Evolutionary conservation across 2,797 vertebrate species (phyloP).

Genomic region (Eulemur rubriventer): DNA sequence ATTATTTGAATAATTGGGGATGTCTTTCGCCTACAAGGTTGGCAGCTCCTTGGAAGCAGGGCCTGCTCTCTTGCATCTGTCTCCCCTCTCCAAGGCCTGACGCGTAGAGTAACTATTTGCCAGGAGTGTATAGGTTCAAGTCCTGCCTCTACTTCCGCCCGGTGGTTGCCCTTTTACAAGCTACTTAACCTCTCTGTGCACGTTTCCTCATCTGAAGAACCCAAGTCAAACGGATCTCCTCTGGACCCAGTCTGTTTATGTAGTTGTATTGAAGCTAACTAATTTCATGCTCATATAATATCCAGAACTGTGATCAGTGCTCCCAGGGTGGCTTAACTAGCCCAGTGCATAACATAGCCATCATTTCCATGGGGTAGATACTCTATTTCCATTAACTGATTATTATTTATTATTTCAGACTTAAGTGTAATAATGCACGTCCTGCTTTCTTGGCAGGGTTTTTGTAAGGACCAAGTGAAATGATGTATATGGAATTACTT

Average conservation of each 20-base stretch:
- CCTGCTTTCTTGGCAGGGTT: background rate
- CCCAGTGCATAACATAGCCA: background rate
- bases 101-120: accelerated
- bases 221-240: background rate
- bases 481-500: constrained; percentile 39
- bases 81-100: background rate
- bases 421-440: background rate
- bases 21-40: background rate
- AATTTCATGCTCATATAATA: background rate
- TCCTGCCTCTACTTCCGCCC: background rate
- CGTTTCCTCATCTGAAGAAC: background rate
- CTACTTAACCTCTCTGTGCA: background rate
- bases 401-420: constrained; percentile 42
- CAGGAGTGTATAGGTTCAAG: background rate
- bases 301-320: background rate
- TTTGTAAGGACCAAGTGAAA: constrained; percentile 46
- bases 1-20: background rate
- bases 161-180: background rate
- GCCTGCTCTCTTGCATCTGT: background rate
- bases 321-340: background rate
- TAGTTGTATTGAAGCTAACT: background rate
- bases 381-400: background rate
- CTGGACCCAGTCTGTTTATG: background rate
- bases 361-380: background rate
- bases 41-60: background rate